A percentile compares a stretch with the other conserved stretches of the same genome.
These are phyloP conservation scores for Norana najaformis DNA, from an alignment of 2,888 invertebrate genomes.

Conservation along the genomic window DNA sequence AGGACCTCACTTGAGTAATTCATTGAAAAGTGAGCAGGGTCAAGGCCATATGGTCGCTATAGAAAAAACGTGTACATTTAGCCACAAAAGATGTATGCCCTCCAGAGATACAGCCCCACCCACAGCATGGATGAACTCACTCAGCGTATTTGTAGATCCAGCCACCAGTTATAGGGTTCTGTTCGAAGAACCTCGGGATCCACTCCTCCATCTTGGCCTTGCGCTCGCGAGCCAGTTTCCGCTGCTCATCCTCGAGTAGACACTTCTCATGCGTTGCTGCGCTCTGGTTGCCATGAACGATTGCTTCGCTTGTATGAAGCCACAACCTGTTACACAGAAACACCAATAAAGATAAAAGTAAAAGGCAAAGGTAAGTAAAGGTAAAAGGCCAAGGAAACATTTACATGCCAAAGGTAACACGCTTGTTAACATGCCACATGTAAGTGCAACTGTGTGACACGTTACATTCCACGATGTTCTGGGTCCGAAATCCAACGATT, in stretches of 20 bases:
- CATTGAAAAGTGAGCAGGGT: too few species aligned
- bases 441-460: not conserved
- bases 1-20: too few species aligned
- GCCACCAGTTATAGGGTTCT: slow-evolving; percentile 66
- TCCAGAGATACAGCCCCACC: too few species aligned
- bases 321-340: slow-evolving; percentile 68
- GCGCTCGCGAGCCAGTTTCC: slow-evolving; percentile 74
- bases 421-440: too few species aligned
- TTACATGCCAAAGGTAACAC: not conserved
- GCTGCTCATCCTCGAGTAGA: slow-evolving; percentile 82
- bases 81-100: too few species aligned
- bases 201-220: slow-evolving; percentile 72
- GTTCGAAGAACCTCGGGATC: slow-evolving; percentile 76
- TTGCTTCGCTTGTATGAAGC: slow-evolving; percentile 83
- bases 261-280: slow-evolving; percentile 86
- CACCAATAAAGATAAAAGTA: not conserved
- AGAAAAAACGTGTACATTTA: too few species aligned
- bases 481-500: too few species aligned
- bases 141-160: slow-evolving; percentile 81
- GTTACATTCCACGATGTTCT: too few species aligned
- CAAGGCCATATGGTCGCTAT: too few species aligned
- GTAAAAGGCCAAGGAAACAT: not conserved
- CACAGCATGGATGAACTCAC: slow-evolving; percentile 52
- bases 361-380: not conserved
- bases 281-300: slow-evolving; percentile 79